Conservation (phyloP, 2,888 invertebrate genomes). For the Isoperla grammatica region DNA sequence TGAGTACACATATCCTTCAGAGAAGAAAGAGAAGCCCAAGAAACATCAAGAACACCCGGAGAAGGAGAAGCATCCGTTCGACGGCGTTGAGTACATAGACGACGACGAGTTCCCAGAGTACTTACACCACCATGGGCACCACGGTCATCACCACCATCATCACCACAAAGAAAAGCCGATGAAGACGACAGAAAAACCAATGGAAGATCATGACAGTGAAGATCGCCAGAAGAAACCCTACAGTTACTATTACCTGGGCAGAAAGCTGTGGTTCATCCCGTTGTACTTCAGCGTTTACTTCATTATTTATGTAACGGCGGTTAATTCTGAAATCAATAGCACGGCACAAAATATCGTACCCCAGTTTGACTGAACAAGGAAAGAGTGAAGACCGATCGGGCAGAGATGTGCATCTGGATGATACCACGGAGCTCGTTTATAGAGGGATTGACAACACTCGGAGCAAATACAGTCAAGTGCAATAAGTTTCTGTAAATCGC, state of each 20-base stretch:
- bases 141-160: slow-evolving; percentile 42
- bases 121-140: slow-evolving; percentile 47
- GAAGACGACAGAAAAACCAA: slow-evolving; percentile 24
- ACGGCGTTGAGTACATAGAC: slow-evolving; percentile 7
- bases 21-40: slow-evolving; percentile 3
- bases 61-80: slow-evolving; percentile 5
- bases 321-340: slow-evolving; percentile 66
- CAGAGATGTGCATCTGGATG: slow-evolving; percentile 9
- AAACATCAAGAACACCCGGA: background rate
- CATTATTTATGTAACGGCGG: slow-evolving; percentile 60
- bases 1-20: background rate
- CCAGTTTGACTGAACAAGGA: slow-evolving; percentile 28
- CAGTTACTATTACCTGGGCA: slow-evolving; percentile 69
- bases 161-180: slow-evolving; percentile 32
- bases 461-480: slow-evolving; percentile 17
- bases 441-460: slow-evolving; percentile 33
- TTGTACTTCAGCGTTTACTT: slow-evolving; percentile 66
- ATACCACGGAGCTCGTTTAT: slow-evolving; percentile 34
- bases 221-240: slow-evolving; percentile 43
- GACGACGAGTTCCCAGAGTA: slow-evolving; percentile 39
- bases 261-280: slow-evolving; percentile 69
- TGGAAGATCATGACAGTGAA: slow-evolving; percentile 32
- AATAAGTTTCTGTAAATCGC: slow-evolving; percentile 5
- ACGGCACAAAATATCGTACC: slow-evolving; percentile 60
- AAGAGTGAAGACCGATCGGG: slow-evolving; percentile 1